These are phyloP conservation scores for Lutra lutra DNA, from an alignment of 2,797 vertebrate species.

Conservation along the genomic window DNA sequence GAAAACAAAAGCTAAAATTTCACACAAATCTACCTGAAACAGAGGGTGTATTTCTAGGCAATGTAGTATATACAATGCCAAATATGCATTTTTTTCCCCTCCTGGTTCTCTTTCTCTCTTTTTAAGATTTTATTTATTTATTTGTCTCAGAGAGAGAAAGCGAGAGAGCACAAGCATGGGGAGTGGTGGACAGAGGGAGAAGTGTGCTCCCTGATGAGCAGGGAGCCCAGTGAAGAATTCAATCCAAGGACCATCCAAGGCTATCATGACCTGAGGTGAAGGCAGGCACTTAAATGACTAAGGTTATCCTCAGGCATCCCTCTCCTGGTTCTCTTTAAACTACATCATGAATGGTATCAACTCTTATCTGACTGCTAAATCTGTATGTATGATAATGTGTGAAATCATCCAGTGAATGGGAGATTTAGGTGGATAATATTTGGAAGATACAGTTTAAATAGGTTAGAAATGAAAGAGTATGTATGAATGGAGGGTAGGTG, in stretches of 20 bases:
- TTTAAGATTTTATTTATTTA: not conserved
- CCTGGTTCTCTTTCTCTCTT: not conserved
- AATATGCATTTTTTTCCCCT: not conserved
- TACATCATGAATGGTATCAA: not conserved
- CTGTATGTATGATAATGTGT: not conserved
- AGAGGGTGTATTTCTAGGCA: not conserved
- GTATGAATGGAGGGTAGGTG: fast-evolving
- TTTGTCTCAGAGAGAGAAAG: not conserved
- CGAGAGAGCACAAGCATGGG: not conserved
- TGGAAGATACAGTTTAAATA: not conserved
- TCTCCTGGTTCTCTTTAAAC: not conserved
- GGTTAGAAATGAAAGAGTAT: not conserved
- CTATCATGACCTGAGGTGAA: not conserved
- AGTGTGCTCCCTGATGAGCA: not conserved
- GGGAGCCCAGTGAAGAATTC: not conserved
- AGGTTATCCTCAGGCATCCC: no score
- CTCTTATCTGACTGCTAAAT: not conserved
- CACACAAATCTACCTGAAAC: not conserved
- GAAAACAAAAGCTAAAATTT: slow-evolving; percentile 3
- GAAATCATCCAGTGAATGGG: not conserved
- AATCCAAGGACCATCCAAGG: not conserved
- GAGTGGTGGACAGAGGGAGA: not conserved
- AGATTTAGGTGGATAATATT: not conserved
- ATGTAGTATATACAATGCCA: not conserved
- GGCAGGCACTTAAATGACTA: not conserved